Evolutionary conservation across 2,888 invertebrate genomes (phyloP), one percentile per base, ranked within the genome.

Genomic region (Vanessa cardui): DNA sequence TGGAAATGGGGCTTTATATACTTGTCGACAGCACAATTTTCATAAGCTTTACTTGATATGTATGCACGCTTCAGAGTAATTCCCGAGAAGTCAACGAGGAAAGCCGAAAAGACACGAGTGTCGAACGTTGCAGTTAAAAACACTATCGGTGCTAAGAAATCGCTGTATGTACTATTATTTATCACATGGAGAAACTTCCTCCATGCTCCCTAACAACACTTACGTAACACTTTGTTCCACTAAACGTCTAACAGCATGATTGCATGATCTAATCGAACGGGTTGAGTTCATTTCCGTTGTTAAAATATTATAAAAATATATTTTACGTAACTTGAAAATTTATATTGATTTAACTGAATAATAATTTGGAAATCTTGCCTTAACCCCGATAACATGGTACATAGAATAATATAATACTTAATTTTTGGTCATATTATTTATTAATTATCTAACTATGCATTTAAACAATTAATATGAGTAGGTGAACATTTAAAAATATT

Each of bases 31-130:
- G 61, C 66, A 61, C 56, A 56, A 6, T 54, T 39, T 39, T 12
- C 0, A 12, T 63, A 46, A 62, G 66, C 66, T 68, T 71, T 59
- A 50, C 39, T 31, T 65, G 31, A 58, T 61, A 67, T 66, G 49
- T 76, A 71, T 77, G 83, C 86, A 87, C 85, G 79, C 87, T 85
- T 70, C 85, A 91, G 91, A 88, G 76, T 76, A 74, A 79, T 82
- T 74, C 82, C 86, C 31, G 90, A 89, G 81, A 78, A 77, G 76
- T 77, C 85, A 66, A 68, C 79, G 81, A 89, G 83, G 85, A 88
- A 80, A 76, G 73, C 80, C 44, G 77, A 73, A 75, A 86, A 83
- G 78, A 74, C 80, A 52, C 80, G 82, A 71, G 70, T 68, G 66
- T 62, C 82, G 73, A 83, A 81, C 68, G 83, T 84, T 66, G 81